These are phyloP conservation scores for Tenthredo livida DNA, from an alignment of 2,888 invertebrate species.

Conservation along the genomic window DNA sequence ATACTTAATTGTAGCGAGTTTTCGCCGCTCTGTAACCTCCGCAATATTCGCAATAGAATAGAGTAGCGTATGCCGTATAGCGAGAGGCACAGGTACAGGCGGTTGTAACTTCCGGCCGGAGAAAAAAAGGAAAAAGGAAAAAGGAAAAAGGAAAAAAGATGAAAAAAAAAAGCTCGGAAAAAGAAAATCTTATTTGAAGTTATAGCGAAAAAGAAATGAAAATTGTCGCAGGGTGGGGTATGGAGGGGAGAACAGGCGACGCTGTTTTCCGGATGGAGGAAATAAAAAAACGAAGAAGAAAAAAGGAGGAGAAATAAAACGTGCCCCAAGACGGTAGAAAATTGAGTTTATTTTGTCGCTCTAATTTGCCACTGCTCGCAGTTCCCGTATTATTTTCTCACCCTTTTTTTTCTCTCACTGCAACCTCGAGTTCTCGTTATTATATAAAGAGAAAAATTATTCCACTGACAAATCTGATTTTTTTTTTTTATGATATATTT, in stretches of 20 bases:
- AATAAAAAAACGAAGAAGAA: neutral
- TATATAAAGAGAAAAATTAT: neutral
- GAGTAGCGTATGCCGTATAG: too few species aligned
- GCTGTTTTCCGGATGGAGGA: neutral
- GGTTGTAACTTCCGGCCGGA: slow-evolving; percentile 42
- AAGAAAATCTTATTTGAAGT: slow-evolving; percentile 41
- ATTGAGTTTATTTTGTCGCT: slow-evolving; percentile 47
- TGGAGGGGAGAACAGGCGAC: neutral
- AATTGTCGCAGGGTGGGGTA: neutral
- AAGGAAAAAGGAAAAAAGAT: too few species aligned
- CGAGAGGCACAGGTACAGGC: neutral
- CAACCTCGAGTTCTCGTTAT: neutral
- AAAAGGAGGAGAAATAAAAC: slow-evolving; percentile 27
- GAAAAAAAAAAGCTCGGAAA: neutral
- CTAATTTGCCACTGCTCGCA: slow-evolving; percentile 28
- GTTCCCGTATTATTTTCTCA: neutral
- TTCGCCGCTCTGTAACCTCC: neutral
- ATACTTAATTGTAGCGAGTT: slow-evolving; percentile 14
- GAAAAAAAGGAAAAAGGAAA: too few species aligned
- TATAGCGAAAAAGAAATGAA: slow-evolving; percentile 40
- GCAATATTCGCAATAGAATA: neutral
- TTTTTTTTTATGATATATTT: too few species aligned
- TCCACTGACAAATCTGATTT: too few species aligned
- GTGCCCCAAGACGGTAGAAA: slow-evolving; percentile 36
- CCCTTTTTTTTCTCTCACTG: neutral